These are phyloP conservation scores for Nyctibius grandis DNA, from an alignment of 2,797 vertebrate genomes.

Conservation along the genomic window DNA sequence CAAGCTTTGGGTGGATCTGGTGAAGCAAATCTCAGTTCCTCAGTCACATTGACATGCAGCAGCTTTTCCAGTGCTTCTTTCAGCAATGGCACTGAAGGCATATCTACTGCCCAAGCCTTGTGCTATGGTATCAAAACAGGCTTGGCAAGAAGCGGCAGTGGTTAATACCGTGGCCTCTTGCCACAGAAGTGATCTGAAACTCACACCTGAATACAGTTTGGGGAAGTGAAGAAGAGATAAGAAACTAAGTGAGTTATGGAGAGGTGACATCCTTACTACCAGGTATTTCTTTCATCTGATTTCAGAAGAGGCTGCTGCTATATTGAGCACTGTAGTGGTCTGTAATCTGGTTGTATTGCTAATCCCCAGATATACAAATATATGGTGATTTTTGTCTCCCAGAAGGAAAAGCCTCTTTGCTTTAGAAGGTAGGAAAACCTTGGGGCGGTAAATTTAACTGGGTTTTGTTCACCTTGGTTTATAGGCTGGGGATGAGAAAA, in stretches of 20 bases:
- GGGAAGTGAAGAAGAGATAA: neutral
- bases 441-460: neutral
- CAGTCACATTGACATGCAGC: rapidly evolving
- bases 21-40: neutral
- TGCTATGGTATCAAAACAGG: neutral
- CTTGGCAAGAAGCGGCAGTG: neutral
- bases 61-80: neutral
- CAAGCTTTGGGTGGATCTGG: neutral
- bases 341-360: neutral
- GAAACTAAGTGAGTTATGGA: neutral
- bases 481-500: neutral
- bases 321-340: neutral
- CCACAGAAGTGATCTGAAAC: neutral
- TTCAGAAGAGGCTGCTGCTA: neutral
- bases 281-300: neutral
- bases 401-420: neutral
- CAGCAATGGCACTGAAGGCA: neutral
- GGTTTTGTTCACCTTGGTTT: neutral
- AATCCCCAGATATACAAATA: neutral
- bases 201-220: neutral
- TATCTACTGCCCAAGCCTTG: neutral
- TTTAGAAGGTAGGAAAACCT: neutral
- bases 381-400: neutral
- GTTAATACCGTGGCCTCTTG: neutral
- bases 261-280: neutral